Evolutionary conservation across 1,140 invertebrate species (phyloP), one percentile per base, ranked within the genome.

Genomic region (Drosophila cardini): DNA sequence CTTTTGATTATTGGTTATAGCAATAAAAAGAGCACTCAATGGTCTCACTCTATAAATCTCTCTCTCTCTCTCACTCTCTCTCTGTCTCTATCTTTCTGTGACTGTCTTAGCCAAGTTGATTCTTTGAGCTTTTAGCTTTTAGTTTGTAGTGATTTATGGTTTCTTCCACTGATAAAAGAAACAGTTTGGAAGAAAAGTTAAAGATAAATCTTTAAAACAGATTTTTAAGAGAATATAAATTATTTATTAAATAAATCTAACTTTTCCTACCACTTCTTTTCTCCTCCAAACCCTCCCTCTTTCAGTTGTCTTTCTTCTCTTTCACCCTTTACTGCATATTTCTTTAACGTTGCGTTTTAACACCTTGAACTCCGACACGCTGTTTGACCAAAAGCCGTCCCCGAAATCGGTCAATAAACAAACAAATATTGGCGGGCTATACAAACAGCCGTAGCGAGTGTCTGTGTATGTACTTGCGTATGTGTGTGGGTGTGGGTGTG

Each of bases 391-490:
- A 78, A 76, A 64, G 81, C 67, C 62, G 67, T 34, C 82, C 89
- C 64, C 80, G 75, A 85, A 91, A 86, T 91, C 90, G 90, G 79
- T 82, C 90, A 90, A 91, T 91, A 91, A 91, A 80, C 85, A 91
- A 91, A 91, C 90, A 91, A 91, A 87, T 72, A 78, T 77, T 83
- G 75, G 79, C 68, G 76, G 80, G 78, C 83, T 87, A 70, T 68
- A 80, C 80, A 80, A 84, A 84, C 76, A 89, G 34, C 15, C 15
- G 34, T 32, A 10, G 52, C 15, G 32, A 13, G 45, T 21, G 21
- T 21, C 26, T 70, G 46, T 5, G 13, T 42, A 34, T 40, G 26
- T 50, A 40, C 32, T 4, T 46, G 16, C 13, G 52, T 26, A 56
- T 18, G 42, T 52, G 21, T 16, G 38, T n/a, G 55, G 42, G 62